phyloP scores from a whole-genome alignment of 2,888 invertebrate genomes.

The Petrophora chlorosata region DNA sequence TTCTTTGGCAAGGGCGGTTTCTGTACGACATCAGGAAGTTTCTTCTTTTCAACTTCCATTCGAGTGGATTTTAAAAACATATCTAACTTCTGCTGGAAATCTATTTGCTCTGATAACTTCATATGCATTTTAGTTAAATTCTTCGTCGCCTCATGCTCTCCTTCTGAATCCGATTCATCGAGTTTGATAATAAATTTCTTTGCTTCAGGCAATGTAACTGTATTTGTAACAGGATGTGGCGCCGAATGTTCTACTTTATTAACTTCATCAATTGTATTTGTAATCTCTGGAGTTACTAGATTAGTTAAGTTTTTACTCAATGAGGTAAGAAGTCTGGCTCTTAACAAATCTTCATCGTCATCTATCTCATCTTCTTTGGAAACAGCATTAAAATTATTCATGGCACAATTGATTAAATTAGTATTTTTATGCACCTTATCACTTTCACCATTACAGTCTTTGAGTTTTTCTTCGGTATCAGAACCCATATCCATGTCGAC shows the following conservation, averaged over 20 bases:
- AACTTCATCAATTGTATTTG: constrained; percentile 42
- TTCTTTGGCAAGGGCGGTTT: constrained; percentile 51
- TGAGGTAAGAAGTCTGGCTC: constrained; percentile 84
- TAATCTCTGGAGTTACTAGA: constrained; percentile 53
- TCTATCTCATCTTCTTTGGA: constrained; percentile 71
- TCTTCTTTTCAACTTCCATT: constrained; percentile 67
- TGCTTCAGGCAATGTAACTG: constrained; percentile 49
- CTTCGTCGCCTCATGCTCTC: constrained; percentile 77
- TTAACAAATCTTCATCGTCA: constrained; percentile 85
- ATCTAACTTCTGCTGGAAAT: constrained; percentile 76
- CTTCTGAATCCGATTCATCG: constrained; percentile 77
- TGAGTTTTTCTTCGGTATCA: constrained; percentile 67
- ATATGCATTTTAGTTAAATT: constrained; percentile 80
- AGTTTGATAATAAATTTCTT: constrained; percentile 75
- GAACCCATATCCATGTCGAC: constrained; percentile 81
- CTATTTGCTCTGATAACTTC: constrained; percentile 68
- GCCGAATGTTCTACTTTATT: constrained; percentile 29
- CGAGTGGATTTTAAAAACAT: constrained; percentile 72
- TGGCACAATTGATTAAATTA: constrained; percentile 25
- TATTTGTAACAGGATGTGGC: constrained; percentile 32
- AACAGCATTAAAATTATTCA: constrained; percentile 19
- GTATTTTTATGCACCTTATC: constrained; percentile 14
- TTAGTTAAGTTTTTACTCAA: constrained; percentile 83
- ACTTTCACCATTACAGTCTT: constrained; percentile 45
- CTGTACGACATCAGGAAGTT: constrained; percentile 59